Evolutionary conservation across 2,888 invertebrate genomes (phyloP), one percentile per base, ranked within the genome.

Genomic region (Rugalucina vietnamica): DNA sequence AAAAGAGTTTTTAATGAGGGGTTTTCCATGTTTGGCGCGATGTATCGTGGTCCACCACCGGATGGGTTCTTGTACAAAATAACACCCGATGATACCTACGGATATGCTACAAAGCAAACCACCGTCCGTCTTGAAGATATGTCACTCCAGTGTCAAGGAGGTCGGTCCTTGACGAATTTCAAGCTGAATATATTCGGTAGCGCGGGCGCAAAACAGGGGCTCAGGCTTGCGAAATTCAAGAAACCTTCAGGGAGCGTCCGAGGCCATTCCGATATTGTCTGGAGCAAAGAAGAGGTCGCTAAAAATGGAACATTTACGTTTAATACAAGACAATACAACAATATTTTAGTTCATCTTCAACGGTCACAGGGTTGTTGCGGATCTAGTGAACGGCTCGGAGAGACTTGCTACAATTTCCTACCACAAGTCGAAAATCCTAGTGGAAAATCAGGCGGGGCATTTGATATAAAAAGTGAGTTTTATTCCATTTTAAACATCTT

Each of bases 1-100:
- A 89, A 87, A 43, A 90, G 92, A 21, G 91, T 93, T 36, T 95
- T 95, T 84, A 89, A 91, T 79, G 95, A 95, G 54, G 92, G 93
- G 27, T 93, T 94, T 76, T 94, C 94, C 54, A 93, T 94, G 90
- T 91, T 93, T 82, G 93, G 95, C 12, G 95, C 95, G 50, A 95
- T 95, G 95, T 95, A 93, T 89, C 91, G 95, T 34, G 95, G 95
- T 0, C 94, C 94, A 76, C 93, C 95, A 70, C 94, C 95, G 0
- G 93, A 92, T 1, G 93, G 93, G 1, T 93, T 94, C 81, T 91
- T 95, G 36, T 92, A 93, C 29, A 90, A 91, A 54, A 93, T 95
- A 79, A 88, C 90, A 5, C 90, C 84, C 36, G 90, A 92, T 37
- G 90, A 94, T 76, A 78, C 91, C 3, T 86, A 88, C 60, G 79